A percentile compares a stretch with the other conserved stretches of the same genome.
Conservation (phyloP, 1,140 invertebrate species). For the Dolichoris vasculosae region DNA sequence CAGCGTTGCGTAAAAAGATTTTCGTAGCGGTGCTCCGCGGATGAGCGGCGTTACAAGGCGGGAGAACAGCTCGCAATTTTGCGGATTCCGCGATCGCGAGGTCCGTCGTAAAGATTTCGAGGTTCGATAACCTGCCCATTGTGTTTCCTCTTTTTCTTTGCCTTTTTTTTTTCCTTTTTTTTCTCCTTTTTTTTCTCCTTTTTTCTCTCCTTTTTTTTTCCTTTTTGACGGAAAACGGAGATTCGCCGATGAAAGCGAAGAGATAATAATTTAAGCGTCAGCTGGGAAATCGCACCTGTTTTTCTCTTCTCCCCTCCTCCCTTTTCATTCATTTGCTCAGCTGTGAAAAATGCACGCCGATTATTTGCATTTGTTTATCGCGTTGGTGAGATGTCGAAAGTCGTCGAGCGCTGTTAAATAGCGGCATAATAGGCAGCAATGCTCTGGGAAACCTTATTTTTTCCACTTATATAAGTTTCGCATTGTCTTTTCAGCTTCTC, state of each 20-base stretch:
- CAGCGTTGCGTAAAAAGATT: not conserved
- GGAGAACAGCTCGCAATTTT: slow-evolving; percentile 26
- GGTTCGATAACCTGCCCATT: not conserved
- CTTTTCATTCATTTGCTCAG: not conserved
- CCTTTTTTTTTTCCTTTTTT: not conserved
- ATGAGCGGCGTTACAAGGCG: not conserved
- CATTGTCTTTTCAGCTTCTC: not conserved
- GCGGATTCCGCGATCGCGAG: slow-evolving; percentile 32
- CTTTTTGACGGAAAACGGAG: not conserved
- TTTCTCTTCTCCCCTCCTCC: too few species aligned
- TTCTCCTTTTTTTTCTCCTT: not conserved
- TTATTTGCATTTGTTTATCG: not conserved
- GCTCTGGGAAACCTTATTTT: slow-evolving; percentile 8
- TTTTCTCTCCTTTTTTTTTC: not conserved
- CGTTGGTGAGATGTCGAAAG: slow-evolving; percentile 8
- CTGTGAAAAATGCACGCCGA: not conserved
- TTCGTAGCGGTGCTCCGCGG: not conserved
- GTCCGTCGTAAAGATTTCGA: slow-evolving; percentile 46
- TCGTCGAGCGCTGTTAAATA: not conserved
- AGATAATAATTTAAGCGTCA: slow-evolving; percentile 17
- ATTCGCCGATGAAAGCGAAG: slow-evolving; percentile 44
- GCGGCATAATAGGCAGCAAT: not conserved
- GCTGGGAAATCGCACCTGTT: slow-evolving; percentile 32
- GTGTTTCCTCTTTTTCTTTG: not conserved
- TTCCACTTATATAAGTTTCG: not conserved